Conservation (phyloP, 1,140 invertebrate genomes). For the Bombus vancouverensis region DNA sequence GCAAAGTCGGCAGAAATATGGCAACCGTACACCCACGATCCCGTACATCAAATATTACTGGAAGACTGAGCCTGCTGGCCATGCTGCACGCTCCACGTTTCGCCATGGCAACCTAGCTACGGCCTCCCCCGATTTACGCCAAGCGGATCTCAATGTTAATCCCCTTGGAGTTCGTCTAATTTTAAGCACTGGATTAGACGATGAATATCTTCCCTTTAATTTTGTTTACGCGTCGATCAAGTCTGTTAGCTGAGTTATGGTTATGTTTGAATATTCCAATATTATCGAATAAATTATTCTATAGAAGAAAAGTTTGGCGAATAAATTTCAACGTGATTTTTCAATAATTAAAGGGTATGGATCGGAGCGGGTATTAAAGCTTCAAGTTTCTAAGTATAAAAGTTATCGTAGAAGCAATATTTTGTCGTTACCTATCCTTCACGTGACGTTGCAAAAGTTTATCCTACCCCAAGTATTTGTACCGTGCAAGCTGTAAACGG, state of each 20-base stretch:
- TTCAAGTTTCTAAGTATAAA: background rate
- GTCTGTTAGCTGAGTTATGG: background rate
- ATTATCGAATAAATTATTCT: background rate
- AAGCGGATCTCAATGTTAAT: constrained; percentile 22
- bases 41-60: constrained; percentile 77
- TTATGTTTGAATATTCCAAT: background rate
- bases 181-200: background rate
- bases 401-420: background rate
- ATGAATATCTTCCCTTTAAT: background rate
- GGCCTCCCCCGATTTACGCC: too few species aligned
- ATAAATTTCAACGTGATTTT: background rate
- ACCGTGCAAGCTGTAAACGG: background rate
- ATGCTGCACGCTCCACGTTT: background rate
- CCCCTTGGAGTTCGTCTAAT: background rate
- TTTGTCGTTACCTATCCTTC: background rate
- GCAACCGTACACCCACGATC: constrained; percentile 68
- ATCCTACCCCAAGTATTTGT: background rate
- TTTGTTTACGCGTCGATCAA: background rate
- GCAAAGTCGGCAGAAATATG: constrained; percentile 78
- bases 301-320: background rate
- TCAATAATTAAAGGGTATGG: background rate
- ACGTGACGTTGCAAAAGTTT: background rate
- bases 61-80: constrained; percentile 25
- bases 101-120: background rate
- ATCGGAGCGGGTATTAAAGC: background rate